Base-by-base conservation (phyloP, 2,113 vertebrate species). In the Columba livia region DNA sequence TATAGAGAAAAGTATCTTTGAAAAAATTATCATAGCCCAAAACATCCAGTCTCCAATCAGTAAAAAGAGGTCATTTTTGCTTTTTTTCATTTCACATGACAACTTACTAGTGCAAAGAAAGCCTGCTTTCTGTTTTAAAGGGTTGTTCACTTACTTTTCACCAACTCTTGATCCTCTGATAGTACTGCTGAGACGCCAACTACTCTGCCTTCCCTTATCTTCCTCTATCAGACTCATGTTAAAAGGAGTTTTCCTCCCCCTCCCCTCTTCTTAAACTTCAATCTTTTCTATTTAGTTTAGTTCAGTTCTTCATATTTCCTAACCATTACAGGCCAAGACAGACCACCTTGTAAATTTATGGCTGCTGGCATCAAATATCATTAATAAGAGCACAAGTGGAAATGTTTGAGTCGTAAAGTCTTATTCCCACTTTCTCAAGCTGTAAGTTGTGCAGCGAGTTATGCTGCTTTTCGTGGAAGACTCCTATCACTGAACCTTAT, bases 321-420 rank as follows among this genome's bases (percentile, higher is more conserved):
- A 85, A 95, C 62, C 71, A 62, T 40, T 95, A 65, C n/a, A 67
- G 25, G 50, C 40, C 58, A 42, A 86, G 67, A 81, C 64, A 73
- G 42, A 75, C 57, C 38, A 78, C 48, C 93, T 95, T 12, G 3
- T 90, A 89, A 95, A 96, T 88, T 69, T 91, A 79, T 28, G 29
- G 84, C 44, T 80, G 72, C 87, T 88, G 93, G 60, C 48, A 96
- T 90, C 51, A 67, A 50, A 26, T 38, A 60, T 54, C 60, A 79
- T 62, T 90, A 95, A 40, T 51, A 90, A 83, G 69, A 86, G n/a
- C 54, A 50, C 40, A 80, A 78, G 58, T 72, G 40, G 71, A 96
- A 94, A 70, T 29, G 13, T 72, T 66, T 48, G 23, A 73, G 34
- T 51, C 1, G 4, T 16, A 44, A 44, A 56, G 48, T 44, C 58